Conservation (phyloP, 1,140 invertebrate genomes). For the Calephelis virginiensis region DNA sequence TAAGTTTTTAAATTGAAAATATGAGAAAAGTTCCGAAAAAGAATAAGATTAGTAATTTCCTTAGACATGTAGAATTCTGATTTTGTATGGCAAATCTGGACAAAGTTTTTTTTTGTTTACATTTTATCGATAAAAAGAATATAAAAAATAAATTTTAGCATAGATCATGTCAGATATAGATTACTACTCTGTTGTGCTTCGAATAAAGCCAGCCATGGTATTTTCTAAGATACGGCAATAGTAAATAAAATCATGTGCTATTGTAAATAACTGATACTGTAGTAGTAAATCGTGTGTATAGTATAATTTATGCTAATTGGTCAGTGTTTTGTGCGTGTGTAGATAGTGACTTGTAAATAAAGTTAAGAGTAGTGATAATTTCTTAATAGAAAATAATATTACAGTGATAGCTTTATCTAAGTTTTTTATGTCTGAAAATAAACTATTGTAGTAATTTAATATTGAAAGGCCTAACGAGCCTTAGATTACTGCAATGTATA, state of each 20-base stretch:
- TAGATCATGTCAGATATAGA: constrained; percentile 10
- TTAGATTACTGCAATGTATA: no score
- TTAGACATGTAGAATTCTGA: no score
- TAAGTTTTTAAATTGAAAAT: no score
- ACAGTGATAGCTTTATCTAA: constrained; percentile 6
- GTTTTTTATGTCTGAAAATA: neutral
- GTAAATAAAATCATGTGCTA: constrained; percentile 28
- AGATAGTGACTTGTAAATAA: constrained; percentile 71
- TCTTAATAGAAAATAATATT: constrained; percentile 21
- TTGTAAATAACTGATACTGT: constrained; percentile 69
- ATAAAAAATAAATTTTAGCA: neutral
- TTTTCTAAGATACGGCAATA: constrained; percentile 6
- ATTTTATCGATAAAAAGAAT: no score
- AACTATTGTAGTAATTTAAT: neutral
- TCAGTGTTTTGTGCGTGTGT: constrained; percentile 74
- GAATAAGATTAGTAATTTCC: no score
- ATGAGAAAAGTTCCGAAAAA: no score
- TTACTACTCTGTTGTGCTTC: neutral
- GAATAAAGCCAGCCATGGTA: neutral
- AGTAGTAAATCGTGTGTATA: constrained; percentile 75
- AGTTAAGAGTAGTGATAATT: constrained; percentile 28
- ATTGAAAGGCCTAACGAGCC: neutral
- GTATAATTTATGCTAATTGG: constrained; percentile 61
- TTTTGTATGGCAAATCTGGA: no score
- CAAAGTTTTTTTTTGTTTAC: no score